Conservation (phyloP, 2,888 invertebrate species). For the Rhaphigaster nebulosa region DNA sequence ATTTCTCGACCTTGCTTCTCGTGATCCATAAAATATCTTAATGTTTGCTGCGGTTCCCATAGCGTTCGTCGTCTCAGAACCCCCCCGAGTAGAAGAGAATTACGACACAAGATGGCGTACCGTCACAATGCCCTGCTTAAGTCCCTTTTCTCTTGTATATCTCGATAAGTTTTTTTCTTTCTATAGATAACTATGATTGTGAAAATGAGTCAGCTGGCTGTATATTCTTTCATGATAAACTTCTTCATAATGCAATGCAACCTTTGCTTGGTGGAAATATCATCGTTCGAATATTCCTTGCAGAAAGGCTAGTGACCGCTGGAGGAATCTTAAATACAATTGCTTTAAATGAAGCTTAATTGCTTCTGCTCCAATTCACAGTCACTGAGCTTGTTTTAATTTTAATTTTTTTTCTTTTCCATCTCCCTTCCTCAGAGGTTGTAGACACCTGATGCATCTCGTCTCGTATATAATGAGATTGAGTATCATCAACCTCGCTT, state of each 20-base stretch:
- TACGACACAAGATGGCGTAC: slow-evolving; percentile 37
- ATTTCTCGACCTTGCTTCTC: slow-evolving; percentile 7
- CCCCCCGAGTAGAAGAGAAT: background rate
- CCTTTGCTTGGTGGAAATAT: background rate
- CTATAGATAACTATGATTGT: background rate
- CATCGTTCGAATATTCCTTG: background rate
- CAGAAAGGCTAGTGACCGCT: slow-evolving; percentile 12
- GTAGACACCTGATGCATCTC: background rate
- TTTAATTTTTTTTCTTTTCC: background rate
- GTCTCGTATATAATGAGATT: background rate
- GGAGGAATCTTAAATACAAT: slow-evolving; percentile 26
- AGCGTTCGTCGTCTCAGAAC: background rate
- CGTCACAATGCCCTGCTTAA: slow-evolving; percentile 4
- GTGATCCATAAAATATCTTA: slow-evolving; percentile 10
- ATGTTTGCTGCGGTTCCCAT: slow-evolving; percentile 40
- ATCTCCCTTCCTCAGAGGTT: background rate
- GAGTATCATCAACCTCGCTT: background rate
- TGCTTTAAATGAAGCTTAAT: slow-evolving; percentile 40
- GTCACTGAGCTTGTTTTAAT: background rate
- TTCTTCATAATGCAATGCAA: background rate
- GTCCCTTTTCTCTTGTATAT: background rate
- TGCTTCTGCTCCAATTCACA: slow-evolving; percentile 20
- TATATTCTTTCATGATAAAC: background rate
- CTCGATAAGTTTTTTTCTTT: background rate
- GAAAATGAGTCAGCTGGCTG: background rate